Base-by-base conservation (phyloP, 2,113 vertebrate genomes). In the Caranx ignobilis region DNA sequence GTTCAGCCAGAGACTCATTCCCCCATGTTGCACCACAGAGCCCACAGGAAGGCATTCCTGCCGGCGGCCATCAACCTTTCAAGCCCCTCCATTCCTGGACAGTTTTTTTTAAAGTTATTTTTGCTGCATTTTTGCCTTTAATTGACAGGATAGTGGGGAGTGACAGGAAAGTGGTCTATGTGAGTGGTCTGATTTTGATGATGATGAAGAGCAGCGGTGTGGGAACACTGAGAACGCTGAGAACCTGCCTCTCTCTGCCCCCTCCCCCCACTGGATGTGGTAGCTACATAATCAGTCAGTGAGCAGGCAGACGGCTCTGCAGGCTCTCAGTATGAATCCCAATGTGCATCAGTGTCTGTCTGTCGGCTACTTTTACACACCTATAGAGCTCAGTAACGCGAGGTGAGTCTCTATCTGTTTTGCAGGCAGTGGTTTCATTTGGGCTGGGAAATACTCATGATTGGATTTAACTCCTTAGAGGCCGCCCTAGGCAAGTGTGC, bases 261-360 rank as follows among this genome's bases (percentile, higher is more conserved):
- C 11, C 11, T 52, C 65, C 21, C 26, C 12, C 12, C 34, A 11
- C 18, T 9, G 45, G 47, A 67, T 52, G 47, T 56, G 35, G 37
- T 18, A 26, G 26, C 26, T 26, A 31, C 50, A 56, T 56, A 70
- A 56, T 56, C 35, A 56, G n/a, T 26, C 0, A n/a, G 66, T 41
- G 66, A 69, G 66, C 35, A 55, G 66, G 43, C 19, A 18, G 50
- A n/a, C 50, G 41, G 66, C 66, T 41, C 35, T 55, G 66, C 35
- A 26, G 35, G 66, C 66, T 55, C 66, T 69, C 12, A 11, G 35
- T 70, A 35, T 43, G 67, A 56, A 70, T 70, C 35, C 21, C 56
- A 70, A 56, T 70, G 35, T 55, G 66, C 35, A 69, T 70, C 52
- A 56, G 52, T 56, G 67, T 56, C 52, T 70, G 67, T 39, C 52